A percentile compares a stretch with the other conserved stretches of the same genome.
Evolutionary conservation across 2,797 vertebrate genomes (phyloP).

Genomic region (Potorous gilbertii): DNA sequence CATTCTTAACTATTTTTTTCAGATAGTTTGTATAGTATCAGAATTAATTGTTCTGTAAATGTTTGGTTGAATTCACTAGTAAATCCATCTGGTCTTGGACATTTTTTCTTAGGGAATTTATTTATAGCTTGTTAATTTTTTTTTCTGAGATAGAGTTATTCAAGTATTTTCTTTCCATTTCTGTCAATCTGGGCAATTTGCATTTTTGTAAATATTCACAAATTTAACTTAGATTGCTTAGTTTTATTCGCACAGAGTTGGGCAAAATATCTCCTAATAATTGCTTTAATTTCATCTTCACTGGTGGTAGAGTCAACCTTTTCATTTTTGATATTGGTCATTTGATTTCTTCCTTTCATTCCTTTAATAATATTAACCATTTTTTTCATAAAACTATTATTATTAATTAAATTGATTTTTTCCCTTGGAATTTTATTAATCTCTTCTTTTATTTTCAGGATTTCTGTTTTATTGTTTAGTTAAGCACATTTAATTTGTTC

Average conservation of each 20-base stretch:
- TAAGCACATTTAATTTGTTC: background rate
- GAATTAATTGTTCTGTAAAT: background rate
- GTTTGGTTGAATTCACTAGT: background rate
- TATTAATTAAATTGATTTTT: background rate
- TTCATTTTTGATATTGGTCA: background rate
- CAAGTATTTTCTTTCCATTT: background rate
- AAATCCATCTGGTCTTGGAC: background rate
- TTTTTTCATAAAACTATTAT: background rate
- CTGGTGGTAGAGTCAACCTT: background rate
- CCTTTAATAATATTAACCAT: background rate
- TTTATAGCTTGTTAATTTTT: background rate
- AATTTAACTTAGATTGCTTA: background rate
- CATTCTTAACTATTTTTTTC: background rate
- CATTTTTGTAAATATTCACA: background rate
- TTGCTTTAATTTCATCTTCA: background rate
- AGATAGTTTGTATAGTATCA: background rate
- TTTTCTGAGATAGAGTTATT: background rate
- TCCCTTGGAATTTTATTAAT: background rate
- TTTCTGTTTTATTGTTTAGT: background rate
- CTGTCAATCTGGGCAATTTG: background rate
- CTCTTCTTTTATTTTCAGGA: background rate
- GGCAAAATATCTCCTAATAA: background rate
- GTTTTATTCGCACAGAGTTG: background rate
- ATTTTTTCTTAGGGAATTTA: background rate
- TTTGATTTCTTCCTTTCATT: background rate